Base-by-base conservation (phyloP, 2,797 vertebrate genomes). In the Cygnus olor region DNA sequence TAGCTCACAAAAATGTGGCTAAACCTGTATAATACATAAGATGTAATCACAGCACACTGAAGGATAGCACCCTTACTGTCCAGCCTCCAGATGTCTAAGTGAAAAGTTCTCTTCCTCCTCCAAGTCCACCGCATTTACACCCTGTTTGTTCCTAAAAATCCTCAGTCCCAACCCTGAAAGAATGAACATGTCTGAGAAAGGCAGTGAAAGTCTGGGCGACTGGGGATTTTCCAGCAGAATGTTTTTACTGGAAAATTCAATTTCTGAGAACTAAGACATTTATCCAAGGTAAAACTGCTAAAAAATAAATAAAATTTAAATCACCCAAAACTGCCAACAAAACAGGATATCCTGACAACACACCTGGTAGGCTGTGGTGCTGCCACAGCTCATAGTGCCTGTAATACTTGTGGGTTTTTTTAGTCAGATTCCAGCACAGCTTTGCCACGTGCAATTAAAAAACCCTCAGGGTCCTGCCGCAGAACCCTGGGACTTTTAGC, bases 1-100 rank as follows among this genome's bases (percentile, higher is more conserved):
- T 69, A 94, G 80, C 83, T 94, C 68, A 54, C 93, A 96, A 95
- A 97, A 97, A 97, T 97, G 95, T 95, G 83, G 84, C 83, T 91
- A 94, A 96, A 95, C 95, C 95, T 92, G 96, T 96, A 85, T 85
- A 93, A 96, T 80, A 66, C 70, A 80, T 69, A 30, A 90, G 76
- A 74, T 45, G 65, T 71, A 93, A 78, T 94, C 93, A 94, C 10
- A 76, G 83, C 57, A 78, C 91, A 20, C 42, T 21, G 76, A 10
- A 76, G 74, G 34, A 93, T 84, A 94, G 78, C 88, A 95, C 44
- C 74, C 74, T 87, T 90, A 71, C 4, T 78, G 24, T 28, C 49
- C 42, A 82, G 5, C 57, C 61, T 93, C 68, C 34, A 74, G 38
- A 32, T 44, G 18, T 68, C 49, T 63, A 51, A 82, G 27, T 28